phyloP scores from a whole-genome alignment of 2,113 vertebrate genomes.

The Proterorhinus semilunaris region DNA sequence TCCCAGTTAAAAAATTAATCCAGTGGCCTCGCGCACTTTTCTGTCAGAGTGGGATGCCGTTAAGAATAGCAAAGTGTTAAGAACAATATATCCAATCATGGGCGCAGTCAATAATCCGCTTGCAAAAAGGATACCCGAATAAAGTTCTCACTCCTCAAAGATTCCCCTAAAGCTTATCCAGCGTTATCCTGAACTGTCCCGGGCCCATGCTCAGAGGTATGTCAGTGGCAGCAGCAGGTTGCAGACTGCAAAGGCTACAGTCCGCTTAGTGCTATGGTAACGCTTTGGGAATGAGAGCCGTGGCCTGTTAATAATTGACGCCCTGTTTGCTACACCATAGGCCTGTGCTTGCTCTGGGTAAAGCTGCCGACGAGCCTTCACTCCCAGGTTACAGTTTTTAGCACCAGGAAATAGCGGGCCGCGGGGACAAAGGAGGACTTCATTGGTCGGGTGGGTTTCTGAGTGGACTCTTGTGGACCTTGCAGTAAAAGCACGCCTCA shows the following conservation, averaged over 20 bases:
- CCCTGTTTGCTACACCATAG: slow-evolving; percentile 56
- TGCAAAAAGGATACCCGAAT: background rate
- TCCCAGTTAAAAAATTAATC: background rate
- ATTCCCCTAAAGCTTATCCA: background rate
- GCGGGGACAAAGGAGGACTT: slow-evolving; percentile 10
- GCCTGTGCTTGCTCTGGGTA: slow-evolving; percentile 38
- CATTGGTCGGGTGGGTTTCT: slow-evolving; percentile 26
- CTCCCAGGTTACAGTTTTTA: slow-evolving; percentile 13
- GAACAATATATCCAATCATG: too few relatives aligned
- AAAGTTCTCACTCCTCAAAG: background rate
- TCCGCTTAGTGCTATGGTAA: slow-evolving; percentile 63
- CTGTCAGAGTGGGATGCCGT: background rate
- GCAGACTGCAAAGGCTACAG: slow-evolving; percentile 50
- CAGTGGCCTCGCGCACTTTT: background rate
- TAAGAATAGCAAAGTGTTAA: too few relatives aligned
- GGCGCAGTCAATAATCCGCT: background rate
- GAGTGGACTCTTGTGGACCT: slow-evolving; percentile 12
- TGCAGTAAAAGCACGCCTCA: slow-evolving; percentile 1
- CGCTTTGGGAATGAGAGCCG: slow-evolving; percentile 64
- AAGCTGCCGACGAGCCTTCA: slow-evolving; percentile 52
- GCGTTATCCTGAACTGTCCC: slow-evolving; percentile 7
- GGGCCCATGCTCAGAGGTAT: slow-evolving; percentile 38
- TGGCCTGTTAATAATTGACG: slow-evolving; percentile 74
- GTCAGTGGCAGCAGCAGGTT: slow-evolving; percentile 38
- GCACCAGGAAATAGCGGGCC: slow-evolving; percentile 26